Base-by-base conservation (phyloP, 2,113 vertebrate species). In the Ceuthmochares aereus region DNA sequence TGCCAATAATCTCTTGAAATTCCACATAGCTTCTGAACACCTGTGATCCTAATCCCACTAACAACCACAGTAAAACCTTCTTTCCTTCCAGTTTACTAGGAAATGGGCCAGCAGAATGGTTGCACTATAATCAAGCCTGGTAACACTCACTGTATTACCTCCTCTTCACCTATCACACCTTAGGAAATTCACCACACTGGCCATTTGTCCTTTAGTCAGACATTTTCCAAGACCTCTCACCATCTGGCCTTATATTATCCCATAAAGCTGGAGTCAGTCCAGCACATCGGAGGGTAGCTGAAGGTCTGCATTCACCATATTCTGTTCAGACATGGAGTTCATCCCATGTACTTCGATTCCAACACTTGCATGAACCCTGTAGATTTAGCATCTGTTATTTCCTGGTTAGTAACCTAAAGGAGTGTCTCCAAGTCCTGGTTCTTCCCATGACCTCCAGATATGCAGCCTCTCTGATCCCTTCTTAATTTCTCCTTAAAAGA, bases 361-460 rank as follows among this genome's bases (percentile, higher is more conserved):
- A 58, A 66, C 3, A 22, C 19, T 34, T 55, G 16, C 13, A 68
- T 54, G 32, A 4, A 45, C 6, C 3, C 3, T 1, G 0, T 18
- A 56, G 14, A 59, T 63, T 66, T 72, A 73, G 11, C 4, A n/a
- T 1, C 5, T 83, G 5, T 2, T 62, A 72, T 67, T 83, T 62
- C 19, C 47, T 45, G 6, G 6, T 25, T 59, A 59, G 18, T 34
- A 7, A 29, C 10, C 16, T 55, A 40, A 60, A 43, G 21, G 90
- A 29, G 4, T 27, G 18, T 1, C 12, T 40, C 52, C 8, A 56
- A 68, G 17, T 2, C 19, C 8, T 56, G 7, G 2, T 13, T 69
- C 30, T 63, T 90, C 14, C 25, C 32, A 51, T 59, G 13, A n/a
- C 14, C 10, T 51, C 4, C 37, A 72, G n/a, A 23, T 4, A 51